Evolutionary conservation across 2,888 invertebrate genomes (phyloP).

Genomic region (Catocala fraxini): DNA sequence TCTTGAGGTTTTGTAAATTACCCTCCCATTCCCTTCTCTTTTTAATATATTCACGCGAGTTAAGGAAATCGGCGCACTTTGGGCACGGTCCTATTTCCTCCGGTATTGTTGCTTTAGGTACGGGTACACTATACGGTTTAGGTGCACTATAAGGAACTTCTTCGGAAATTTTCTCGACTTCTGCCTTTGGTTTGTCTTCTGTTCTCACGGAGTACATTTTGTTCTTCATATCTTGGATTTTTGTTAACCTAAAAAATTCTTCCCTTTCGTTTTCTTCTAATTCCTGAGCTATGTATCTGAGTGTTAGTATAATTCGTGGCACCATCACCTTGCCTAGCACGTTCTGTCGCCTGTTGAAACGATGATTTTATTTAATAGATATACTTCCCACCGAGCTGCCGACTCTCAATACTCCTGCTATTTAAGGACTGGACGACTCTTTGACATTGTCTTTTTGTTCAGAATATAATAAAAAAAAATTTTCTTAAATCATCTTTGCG

Average conservation of each 20-base stretch:
- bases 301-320: slow-evolving; percentile 55
- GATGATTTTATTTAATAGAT: slow-evolving; percentile 5
- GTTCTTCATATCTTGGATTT: no score
- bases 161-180: no score
- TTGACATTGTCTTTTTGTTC: not conserved
- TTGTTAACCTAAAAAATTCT: slow-evolving; percentile 46
- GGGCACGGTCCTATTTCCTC: no score
- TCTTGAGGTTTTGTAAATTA: slow-evolving; percentile 43
- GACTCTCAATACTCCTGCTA: slow-evolving; percentile 46
- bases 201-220: no score
- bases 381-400: slow-evolving; percentile 36
- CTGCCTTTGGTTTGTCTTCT: no score
- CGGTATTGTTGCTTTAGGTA: no score
- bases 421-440: slow-evolving; percentile 57
- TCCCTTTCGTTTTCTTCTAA: slow-evolving; percentile 63
- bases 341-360: slow-evolving; percentile 59
- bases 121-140: no score
- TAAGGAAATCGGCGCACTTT: no score
- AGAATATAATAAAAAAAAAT: not conserved
- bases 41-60: no score
- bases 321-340: slow-evolving; percentile 59
- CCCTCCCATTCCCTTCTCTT: slow-evolving; percentile 50
- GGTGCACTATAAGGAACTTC: no score
- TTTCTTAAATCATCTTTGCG: not conserved
- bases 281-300: slow-evolving; percentile 56